These are phyloP conservation scores for Paragorgia papillata DNA, from an alignment of 92 coral and sea anemone species.

Conservation along the genomic window DNA sequence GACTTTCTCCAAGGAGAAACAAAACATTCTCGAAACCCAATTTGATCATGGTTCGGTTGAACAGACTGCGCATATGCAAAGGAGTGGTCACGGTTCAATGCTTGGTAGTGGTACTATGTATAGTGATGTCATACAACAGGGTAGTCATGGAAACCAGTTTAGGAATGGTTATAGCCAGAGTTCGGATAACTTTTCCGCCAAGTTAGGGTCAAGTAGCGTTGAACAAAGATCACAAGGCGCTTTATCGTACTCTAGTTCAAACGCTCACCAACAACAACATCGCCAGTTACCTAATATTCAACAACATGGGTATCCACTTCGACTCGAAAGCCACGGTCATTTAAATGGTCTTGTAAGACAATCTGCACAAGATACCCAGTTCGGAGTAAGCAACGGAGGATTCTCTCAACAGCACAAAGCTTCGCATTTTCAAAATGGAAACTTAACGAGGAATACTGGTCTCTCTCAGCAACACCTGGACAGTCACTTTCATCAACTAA, in stretches of 20 bases:
- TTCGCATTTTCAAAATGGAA: background rate
- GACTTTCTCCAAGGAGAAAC: constrained; percentile 67
- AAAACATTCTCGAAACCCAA: constrained; percentile 22
- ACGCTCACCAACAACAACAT: background rate
- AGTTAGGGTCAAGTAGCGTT: background rate
- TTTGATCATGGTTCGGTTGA: constrained; percentile 58
- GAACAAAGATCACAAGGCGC: background rate
- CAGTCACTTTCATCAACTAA: background rate
- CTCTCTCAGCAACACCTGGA: background rate
- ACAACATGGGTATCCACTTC: background rate
- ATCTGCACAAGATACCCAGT: background rate
- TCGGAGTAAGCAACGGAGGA: constrained; percentile 10
- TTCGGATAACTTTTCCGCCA: background rate
- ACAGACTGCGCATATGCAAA: constrained; percentile 25
- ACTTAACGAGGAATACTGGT: background rate
- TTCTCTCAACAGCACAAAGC: background rate
- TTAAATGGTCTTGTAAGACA: constrained; percentile 4
- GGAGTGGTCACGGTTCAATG: background rate
- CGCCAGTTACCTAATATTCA: background rate
- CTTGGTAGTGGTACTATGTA: background rate
- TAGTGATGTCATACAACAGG: no score
- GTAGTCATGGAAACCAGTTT: background rate
- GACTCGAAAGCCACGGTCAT: background rate
- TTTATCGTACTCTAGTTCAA: background rate
- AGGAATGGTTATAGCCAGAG: background rate